phyloP scores from a whole-genome alignment of 2,888 invertebrate species.

The Parelbella ahira region DNA sequence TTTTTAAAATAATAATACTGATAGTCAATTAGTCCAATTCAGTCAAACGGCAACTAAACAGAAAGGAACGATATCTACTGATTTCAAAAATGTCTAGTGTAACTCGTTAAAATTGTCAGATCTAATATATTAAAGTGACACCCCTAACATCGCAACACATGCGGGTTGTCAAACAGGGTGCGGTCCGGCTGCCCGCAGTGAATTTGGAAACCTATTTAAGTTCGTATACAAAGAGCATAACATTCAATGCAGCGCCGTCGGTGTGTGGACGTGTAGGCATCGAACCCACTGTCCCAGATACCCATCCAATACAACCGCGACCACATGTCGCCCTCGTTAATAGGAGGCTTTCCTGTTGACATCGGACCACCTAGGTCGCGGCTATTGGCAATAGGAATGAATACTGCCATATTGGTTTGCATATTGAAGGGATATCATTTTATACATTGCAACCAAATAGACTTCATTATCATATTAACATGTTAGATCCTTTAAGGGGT shows the following conservation, averaged over 20 bases:
- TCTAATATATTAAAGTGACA: neutral
- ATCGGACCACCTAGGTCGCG: conserved; percentile 6
- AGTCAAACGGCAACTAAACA: too few species aligned
- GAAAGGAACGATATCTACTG: too few species aligned
- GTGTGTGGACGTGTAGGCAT: conserved; percentile 11
- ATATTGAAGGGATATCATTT: too few species aligned
- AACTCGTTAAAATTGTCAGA: too few species aligned
- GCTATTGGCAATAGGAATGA: neutral
- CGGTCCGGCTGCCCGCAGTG: conserved; percentile 4
- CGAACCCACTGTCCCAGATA: conserved; percentile 19
- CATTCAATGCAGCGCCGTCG: conserved; percentile 10
- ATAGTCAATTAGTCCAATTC: too few species aligned
- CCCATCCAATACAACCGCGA: conserved; percentile 18
- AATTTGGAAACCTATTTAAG: conserved; percentile 8
- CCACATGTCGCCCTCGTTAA: conserved; percentile 18
- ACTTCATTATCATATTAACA: too few species aligned
- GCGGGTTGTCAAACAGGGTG: conserved; percentile 6
- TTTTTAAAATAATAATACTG: too few species aligned
- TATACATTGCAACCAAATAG: too few species aligned
- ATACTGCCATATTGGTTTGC: too few species aligned
- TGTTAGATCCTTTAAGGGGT: too few species aligned
- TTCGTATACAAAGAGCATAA: conserved; percentile 15
- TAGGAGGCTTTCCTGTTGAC: conserved; percentile 10
- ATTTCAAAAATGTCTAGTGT: too few species aligned
- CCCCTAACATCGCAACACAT: neutral